phyloP scores from a whole-genome alignment of 2,888 invertebrate genomes.

The Gisinianus flammeolus region DNA sequence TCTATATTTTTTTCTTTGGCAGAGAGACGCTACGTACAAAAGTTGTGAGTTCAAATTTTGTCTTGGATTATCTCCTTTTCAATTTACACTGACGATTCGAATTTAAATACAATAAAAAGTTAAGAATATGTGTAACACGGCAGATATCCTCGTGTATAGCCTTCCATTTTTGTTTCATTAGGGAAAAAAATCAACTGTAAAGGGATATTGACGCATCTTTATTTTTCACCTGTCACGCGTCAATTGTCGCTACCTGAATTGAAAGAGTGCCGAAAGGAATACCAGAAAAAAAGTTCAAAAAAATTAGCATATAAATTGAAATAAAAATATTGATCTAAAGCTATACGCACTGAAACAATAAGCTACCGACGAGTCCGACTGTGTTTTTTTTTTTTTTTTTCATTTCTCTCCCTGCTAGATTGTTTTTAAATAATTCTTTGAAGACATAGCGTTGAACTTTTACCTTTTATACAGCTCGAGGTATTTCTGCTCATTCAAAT shows the following conservation, averaged over 20 bases:
- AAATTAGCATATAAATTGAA: slow-evolving; percentile 21
- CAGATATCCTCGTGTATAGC: too few relatives aligned
- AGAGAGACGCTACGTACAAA: too few relatives aligned
- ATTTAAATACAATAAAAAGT: background rate
- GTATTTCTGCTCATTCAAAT: too few relatives aligned
- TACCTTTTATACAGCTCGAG: too few relatives aligned
- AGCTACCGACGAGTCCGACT: background rate
- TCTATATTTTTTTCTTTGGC: too few relatives aligned
- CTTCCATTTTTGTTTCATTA: too few relatives aligned
- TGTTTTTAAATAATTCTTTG: background rate
- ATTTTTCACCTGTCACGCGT: slow-evolving; percentile 3
- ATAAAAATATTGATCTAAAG: slow-evolving; percentile 10
- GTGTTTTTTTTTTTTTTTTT: background rate
- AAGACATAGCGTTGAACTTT: background rate
- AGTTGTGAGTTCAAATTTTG: background rate
- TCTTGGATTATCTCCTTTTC: background rate
- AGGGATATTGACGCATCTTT: slow-evolving; percentile 1
- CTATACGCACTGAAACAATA: background rate
- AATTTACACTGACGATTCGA: background rate
- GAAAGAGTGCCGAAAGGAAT: slow-evolving; percentile 1
- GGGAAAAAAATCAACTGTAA: background rate
- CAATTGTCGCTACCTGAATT: slow-evolving; percentile 15
- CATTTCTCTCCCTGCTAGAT: background rate
- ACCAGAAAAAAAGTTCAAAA: background rate
- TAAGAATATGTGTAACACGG: background rate